Evolutionary conservation across 2,113 vertebrate genomes (phyloP), one percentile per base, ranked within the genome.

Genomic region (Caloenas nicobarica): DNA sequence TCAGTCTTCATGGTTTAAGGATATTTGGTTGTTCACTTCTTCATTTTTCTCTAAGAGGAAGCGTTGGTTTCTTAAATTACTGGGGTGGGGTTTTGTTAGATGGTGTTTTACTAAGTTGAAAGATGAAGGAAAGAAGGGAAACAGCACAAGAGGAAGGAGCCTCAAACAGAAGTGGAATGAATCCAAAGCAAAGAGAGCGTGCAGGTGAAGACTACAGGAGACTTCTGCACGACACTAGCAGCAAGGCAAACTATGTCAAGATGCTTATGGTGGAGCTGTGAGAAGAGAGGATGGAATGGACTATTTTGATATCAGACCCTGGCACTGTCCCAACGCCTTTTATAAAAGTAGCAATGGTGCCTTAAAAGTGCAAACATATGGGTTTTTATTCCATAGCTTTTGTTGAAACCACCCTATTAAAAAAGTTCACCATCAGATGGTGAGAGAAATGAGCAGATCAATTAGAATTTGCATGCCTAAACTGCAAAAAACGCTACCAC

Each of bases 101-200:
- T 84, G 36, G 13, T 69, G 19, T 79, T 89, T 86, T 72, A 51
- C 15, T 56, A 48, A 82, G 61, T 51, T 89, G 28, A 56, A 92
- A 82, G 58, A 73, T 58, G 61, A 96, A 92, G 26, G 57, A 34
- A 85, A 81, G 38, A 93, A 72, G n/a, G 60, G n/a, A 90, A 86
- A 77, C 8, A 5, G 26, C 34, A 81, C 16, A 88, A 81, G 24
- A 71, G 0, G 5, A 88, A 83, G 44, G 95, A 72, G 53, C 22
- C 57, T 65, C 26, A 38, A 94, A 85, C 48, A 82, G 73, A 62
- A 85, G 50, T 85, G 78, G 74, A 85, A 85, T 65, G 24, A 84
- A 76, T 72, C 78, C 81, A 91, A 89, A 80, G 11, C 77, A 69
- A 71, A 91, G 56, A 68, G 0, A 86, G 5, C 7, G 38, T 2